Base-by-base conservation (phyloP, 2,797 vertebrate genomes). In the Sebastiscus tertius region DNA sequence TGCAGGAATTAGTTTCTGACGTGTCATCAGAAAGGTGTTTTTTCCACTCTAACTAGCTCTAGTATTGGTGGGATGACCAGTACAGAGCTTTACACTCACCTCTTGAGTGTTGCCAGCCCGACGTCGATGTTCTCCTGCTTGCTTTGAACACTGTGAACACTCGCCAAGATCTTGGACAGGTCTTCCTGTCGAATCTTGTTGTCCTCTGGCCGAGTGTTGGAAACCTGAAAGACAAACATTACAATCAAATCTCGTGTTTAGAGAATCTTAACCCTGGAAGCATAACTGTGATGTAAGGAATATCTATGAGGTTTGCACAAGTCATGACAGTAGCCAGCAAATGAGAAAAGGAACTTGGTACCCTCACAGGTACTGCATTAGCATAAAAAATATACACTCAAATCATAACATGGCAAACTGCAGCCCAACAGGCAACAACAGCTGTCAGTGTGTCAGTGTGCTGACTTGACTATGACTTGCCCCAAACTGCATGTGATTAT, bases 101-200 rank as follows among this genome's bases (percentile, higher is more conserved):
- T 97, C 93, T 99, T 99, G 73, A 99, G 95, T 22, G 97, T 94
- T 79, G 96, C 96, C 49, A 99, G 96, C n/a, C 96, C 94, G 71
- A 94, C 94, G 81, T 99, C 98, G 72, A 99, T 96, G 64, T 92
- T 97, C 34, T 98, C 98, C 90, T 99, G 98, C 83, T 98, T 97
- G 89, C 96, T 96, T 59, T 99, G 97, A 85, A 99, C 96, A 62
- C 95, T 98, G 72, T 99, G 97, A 82, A 99, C 97, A 83, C 87
- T 98, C 2, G 95, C 96, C 76, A 99, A 94, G 88, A 99, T 97
- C 95, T 97, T 97, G 34, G 95, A 96, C 84, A 99, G 93, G 91
- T 99, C 98, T 66, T 98, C 98, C 85, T 98, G 97, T 79, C 96
- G 94, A 71, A 98, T 96, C 93, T 98, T 98, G 83, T 85, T 95